A percentile compares a stretch with the other conserved stretches of the same genome.
phyloP scores from a whole-genome alignment of 2,113 vertebrate genomes.

The Rhinogobius similis region DNA sequence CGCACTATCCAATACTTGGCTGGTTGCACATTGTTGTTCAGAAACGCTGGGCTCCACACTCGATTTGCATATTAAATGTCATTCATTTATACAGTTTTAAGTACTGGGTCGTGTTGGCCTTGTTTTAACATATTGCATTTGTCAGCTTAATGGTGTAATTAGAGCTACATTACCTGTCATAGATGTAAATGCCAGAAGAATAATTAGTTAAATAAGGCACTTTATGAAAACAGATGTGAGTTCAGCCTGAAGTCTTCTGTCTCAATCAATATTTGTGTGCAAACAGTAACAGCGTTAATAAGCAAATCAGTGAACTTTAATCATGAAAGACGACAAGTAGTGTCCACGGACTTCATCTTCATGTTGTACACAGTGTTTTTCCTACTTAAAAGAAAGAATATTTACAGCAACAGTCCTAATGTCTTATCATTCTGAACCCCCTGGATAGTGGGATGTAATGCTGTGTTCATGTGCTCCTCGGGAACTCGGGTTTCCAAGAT shows the following conservation, averaged over 20 bases:
- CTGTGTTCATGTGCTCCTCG: too few species aligned
- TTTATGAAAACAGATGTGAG: neutral
- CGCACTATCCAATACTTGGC: neutral
- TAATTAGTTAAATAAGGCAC: neutral
- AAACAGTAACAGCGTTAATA: neutral
- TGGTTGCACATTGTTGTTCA: neutral
- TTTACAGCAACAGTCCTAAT: too few species aligned
- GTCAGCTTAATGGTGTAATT: conserved; percentile 3
- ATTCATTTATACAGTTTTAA: neutral
- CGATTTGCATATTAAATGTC: conserved; percentile 1
- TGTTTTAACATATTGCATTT: neutral
- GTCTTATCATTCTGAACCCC: too few species aligned
- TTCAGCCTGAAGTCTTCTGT: neutral
- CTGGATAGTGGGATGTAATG: too few species aligned
- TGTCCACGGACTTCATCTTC: neutral
- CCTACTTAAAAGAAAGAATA: too few species aligned
- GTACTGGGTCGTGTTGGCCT: neutral
- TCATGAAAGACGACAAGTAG: neutral
- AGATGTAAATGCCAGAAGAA: neutral
- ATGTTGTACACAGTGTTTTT: too few species aligned
- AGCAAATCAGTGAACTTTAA: neutral
- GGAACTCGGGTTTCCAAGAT: too few species aligned
- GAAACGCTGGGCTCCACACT: neutral
- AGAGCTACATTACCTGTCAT: neutral
- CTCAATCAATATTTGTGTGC: neutral